phyloP scores from a whole-genome alignment of 2,888 invertebrate species.

The Lycia hirtaria region DNA sequence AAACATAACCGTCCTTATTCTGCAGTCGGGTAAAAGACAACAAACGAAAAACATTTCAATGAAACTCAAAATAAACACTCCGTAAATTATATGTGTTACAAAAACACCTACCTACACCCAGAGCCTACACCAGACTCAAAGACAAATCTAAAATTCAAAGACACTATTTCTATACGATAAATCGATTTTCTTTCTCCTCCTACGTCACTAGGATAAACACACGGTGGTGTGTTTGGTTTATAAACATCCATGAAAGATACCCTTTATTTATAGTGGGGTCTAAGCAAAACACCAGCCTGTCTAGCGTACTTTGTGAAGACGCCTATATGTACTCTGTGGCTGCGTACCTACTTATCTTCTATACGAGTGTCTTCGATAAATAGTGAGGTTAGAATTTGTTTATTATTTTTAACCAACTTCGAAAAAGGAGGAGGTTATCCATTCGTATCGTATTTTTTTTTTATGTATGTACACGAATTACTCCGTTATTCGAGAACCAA shows the following conservation, averaged over 20 bases:
- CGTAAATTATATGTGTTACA: too few relatives aligned
- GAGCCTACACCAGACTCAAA: conserved; percentile 11
- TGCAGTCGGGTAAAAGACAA: too few relatives aligned
- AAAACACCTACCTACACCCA: conserved; percentile 7
- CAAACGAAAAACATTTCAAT: too few relatives aligned
- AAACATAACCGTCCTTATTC: too few relatives aligned
- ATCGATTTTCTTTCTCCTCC: conserved; percentile 43
- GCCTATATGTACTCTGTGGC: conserved; percentile 3
- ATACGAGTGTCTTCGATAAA: not conserved
- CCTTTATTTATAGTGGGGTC: conserved; percentile 57
- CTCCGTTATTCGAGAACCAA: too few relatives aligned
- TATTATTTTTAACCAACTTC: not conserved
- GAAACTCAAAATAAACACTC: too few relatives aligned
- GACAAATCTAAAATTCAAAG: conserved; percentile 32
- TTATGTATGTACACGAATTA: too few relatives aligned
- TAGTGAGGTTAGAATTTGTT: not conserved
- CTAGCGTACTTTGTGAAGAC: conserved; percentile 22
- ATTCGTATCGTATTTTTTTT: too few relatives aligned
- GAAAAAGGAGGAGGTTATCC: too few relatives aligned
- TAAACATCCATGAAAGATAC: conserved; percentile 58
- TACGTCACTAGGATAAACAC: conserved; percentile 62
- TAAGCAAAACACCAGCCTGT: conserved; percentile 55
- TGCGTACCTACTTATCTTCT: not conserved
- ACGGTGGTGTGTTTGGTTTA: conserved; percentile 59
- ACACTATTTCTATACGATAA: conserved; percentile 45